These are phyloP conservation scores for Terebella lapidaria DNA, from an alignment of 2,888 invertebrate species.

Conservation along the genomic window DNA sequence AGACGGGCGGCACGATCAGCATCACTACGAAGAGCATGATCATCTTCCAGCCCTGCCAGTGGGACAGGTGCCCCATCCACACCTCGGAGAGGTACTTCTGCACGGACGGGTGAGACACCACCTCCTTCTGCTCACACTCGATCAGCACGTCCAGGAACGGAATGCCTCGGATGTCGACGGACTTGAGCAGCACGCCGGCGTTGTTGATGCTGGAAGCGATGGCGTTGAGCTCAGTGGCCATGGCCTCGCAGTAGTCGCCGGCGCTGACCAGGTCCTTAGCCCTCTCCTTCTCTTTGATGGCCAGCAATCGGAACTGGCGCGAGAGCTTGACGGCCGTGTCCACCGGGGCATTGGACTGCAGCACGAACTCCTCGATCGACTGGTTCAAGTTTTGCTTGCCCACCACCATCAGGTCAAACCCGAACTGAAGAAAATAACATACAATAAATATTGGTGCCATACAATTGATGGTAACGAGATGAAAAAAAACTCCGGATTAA, in stretches of 20 bases:
- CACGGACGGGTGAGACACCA: slow-evolving; percentile 87
- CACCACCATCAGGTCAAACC: slow-evolving; percentile 96
- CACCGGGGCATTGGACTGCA: slow-evolving; percentile 98
- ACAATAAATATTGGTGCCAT: too few species aligned
- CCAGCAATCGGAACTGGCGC: slow-evolving; percentile 67
- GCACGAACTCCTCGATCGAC: slow-evolving; percentile 93
- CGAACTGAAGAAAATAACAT: slow-evolving; percentile 63
- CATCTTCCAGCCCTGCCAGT: slow-evolving; percentile 92
- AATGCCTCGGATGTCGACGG: slow-evolving; percentile 87
- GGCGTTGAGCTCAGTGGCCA: slow-evolving; percentile 94
- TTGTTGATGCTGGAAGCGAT: slow-evolving; percentile 91
- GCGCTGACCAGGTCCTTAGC: slow-evolving; percentile 93
- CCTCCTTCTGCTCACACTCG: slow-evolving; percentile 96
- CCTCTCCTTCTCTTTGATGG: slow-evolving; percentile 94
- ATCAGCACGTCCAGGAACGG: slow-evolving; percentile 95
- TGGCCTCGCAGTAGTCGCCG: slow-evolving; percentile 84
- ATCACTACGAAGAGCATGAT: slow-evolving; percentile 74
- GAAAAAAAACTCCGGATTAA: too few species aligned
- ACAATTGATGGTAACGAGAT: too few species aligned
- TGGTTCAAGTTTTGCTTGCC: slow-evolving; percentile 87
- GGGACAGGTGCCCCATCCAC: slow-evolving; percentile 87
- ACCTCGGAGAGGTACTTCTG: slow-evolving; percentile 91
- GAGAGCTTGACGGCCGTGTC: slow-evolving; percentile 97
- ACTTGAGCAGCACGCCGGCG: slow-evolving; percentile 87
- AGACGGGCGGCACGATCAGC: slow-evolving; percentile 90